A percentile compares a stretch with the other conserved stretches of the same genome.
Conservation (phyloP, 2,797 vertebrate genomes). For the Nannoperca obscura region DNA sequence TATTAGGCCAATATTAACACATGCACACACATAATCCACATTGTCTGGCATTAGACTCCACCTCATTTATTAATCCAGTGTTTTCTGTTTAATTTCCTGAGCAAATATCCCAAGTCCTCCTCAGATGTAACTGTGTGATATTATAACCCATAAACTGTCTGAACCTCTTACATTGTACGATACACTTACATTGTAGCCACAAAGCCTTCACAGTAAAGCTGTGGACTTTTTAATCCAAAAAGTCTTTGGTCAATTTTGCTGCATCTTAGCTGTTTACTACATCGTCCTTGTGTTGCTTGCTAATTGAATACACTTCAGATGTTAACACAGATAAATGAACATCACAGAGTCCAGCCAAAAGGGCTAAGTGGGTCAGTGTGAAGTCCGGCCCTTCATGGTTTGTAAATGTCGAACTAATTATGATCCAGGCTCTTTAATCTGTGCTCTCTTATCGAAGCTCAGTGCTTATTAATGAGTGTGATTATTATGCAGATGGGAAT, state of each 20-base stretch:
- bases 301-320: slow-evolving; percentile 69
- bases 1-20: neutral
- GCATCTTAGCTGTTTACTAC: slow-evolving; percentile 26
- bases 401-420: slow-evolving; percentile 64
- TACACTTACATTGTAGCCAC: slow-evolving; percentile 8
- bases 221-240: slow-evolving; percentile 34
- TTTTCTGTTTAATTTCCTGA: slow-evolving; percentile 10
- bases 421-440: slow-evolving; percentile 63
- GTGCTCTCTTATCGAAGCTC: slow-evolving; percentile 40
- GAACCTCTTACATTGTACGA: slow-evolving; percentile 4
- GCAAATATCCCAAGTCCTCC: neutral
- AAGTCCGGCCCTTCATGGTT: slow-evolving; percentile 54
- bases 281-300: slow-evolving; percentile 28
- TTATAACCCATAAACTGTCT: slow-evolving; percentile 4
- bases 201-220: neutral
- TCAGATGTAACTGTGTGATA: slow-evolving; percentile 9
- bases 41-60: neutral
- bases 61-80: neutral
- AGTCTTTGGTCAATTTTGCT: slow-evolving; percentile 20
- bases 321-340: slow-evolving; percentile 70
- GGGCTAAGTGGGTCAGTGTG: slow-evolving; percentile 60
- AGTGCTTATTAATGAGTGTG: slow-evolving; percentile 52
- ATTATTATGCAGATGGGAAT: slow-evolving; percentile 36
- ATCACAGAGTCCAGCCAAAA: slow-evolving; percentile 56
- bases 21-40: neutral